Evolutionary conservation across 2,797 vertebrate genomes (phyloP).

Genomic region (Trematomus bernacchii): DNA sequence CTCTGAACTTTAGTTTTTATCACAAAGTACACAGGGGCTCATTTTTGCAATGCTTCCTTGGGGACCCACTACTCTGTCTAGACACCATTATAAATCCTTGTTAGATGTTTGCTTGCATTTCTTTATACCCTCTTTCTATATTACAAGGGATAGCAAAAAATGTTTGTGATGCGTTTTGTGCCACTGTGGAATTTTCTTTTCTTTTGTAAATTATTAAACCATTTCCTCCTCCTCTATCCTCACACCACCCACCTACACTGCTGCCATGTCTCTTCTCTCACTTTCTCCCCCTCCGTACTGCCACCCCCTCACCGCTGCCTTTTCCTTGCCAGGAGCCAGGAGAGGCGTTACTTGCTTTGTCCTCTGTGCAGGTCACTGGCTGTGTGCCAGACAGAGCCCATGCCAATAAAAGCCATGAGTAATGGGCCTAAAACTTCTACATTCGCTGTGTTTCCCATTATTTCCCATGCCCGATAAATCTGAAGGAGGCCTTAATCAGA

Average conservation of each 20-base stretch:
- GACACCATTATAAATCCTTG: slow-evolving; percentile 56
- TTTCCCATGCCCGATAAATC: slow-evolving; percentile 80
- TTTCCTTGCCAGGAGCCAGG: slow-evolving; percentile 72
- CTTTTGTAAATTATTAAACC: slow-evolving; percentile 60
- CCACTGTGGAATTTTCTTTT: neutral
- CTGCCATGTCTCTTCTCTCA: slow-evolving; percentile 53
- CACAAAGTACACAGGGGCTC: slow-evolving; percentile 13
- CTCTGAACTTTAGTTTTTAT: slow-evolving; percentile 28
- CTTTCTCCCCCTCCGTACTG: slow-evolving; percentile 54
- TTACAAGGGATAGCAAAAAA: slow-evolving; percentile 25
- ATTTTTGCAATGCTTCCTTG: slow-evolving; percentile 9
- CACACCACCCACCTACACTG: slow-evolving; percentile 61
- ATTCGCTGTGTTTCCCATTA: slow-evolving; percentile 81
- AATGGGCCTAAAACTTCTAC: slow-evolving; percentile 81
- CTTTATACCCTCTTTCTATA: slow-evolving; percentile 17
- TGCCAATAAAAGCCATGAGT: slow-evolving; percentile 83
- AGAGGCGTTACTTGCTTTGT: slow-evolving; percentile 81
- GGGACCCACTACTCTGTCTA: slow-evolving; percentile 47
- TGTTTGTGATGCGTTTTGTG: slow-evolving; percentile 39
- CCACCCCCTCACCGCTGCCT: slow-evolving; percentile 62
- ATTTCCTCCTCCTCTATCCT: slow-evolving; percentile 55
- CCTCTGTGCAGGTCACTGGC: slow-evolving; percentile 83
- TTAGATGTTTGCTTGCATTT: slow-evolving; percentile 44
- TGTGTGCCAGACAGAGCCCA: slow-evolving; percentile 71
- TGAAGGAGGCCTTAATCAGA: slow-evolving; percentile 78